Evolutionary conservation across 2,113 vertebrate species (phyloP).

Genomic region (Brachirus orientalis): DNA sequence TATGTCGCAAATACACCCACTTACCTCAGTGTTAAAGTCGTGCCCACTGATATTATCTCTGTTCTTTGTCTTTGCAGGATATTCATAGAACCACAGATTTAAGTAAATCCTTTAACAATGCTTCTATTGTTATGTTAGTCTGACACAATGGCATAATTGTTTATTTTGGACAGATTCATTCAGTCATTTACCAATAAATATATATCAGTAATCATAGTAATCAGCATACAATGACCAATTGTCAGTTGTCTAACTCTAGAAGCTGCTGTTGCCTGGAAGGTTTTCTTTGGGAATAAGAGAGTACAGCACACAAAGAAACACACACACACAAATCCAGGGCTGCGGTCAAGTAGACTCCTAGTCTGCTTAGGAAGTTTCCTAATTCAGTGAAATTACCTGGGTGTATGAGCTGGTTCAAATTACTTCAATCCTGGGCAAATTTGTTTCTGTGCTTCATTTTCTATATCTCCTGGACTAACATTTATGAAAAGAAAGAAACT

Average conservation of each 20-base stretch:
- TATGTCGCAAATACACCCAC: constrained; percentile 34
- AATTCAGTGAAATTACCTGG: too few species aligned
- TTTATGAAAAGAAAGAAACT: too few species aligned
- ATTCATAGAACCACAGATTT: constrained; percentile 20
- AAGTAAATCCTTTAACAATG: constrained; percentile 20
- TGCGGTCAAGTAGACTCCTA: too few species aligned
- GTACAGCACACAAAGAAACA: constrained; percentile 18
- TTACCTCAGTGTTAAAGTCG: constrained; percentile 40
- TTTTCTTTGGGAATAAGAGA: constrained; percentile 8
- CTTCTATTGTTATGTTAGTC: constrained; percentile 11
- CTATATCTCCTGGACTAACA: too few species aligned
- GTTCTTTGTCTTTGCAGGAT: constrained; percentile 13
- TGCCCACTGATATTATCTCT: constrained; percentile 28
- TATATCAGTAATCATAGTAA: background rate
- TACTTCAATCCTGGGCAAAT: too few species aligned
- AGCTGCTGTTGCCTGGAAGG: constrained; percentile 8
- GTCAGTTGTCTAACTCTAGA: constrained; percentile 19
- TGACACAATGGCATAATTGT: constrained; percentile 12
- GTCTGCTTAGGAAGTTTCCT: too few species aligned
- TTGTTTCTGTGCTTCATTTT: too few species aligned
- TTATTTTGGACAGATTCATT: background rate
- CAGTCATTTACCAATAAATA: background rate
- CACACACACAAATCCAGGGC: too few species aligned
- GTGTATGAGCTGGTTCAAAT: too few species aligned
- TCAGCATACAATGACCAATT: constrained; percentile 13